Conservation (phyloP, 2,888 invertebrate genomes). For the Andrena chrysosceles region DNA sequence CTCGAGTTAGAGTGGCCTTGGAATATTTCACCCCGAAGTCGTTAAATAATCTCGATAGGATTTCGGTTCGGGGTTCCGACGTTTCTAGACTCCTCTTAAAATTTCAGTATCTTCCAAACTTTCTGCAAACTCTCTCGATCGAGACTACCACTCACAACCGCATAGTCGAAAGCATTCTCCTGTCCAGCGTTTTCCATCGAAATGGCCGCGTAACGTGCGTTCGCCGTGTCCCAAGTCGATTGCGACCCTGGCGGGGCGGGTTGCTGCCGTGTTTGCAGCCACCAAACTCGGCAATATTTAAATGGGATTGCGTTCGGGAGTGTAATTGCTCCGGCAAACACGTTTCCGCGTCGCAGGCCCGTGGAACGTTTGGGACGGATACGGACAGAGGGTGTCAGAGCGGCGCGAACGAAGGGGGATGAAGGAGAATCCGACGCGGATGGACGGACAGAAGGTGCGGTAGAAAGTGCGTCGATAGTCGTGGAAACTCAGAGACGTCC, state of each 20-base stretch:
- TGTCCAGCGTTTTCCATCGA: slow-evolving; percentile 38
- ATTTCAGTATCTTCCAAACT: no score
- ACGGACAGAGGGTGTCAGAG: slow-evolving; percentile 42
- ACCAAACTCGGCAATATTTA: slow-evolving; percentile 81
- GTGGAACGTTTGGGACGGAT: slow-evolving; percentile 41
- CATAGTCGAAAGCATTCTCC: slow-evolving; percentile 16
- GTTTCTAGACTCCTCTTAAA: no score
- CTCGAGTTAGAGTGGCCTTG: no score
- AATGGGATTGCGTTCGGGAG: slow-evolving; percentile 82
- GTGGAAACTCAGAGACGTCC: slow-evolving; percentile 1
- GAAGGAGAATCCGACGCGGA: slow-evolving; percentile 3
- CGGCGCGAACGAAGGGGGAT: slow-evolving; percentile 30
- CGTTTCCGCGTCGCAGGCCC: slow-evolving; percentile 64
- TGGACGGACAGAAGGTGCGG: neutral
- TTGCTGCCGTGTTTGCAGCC: slow-evolving; percentile 71
- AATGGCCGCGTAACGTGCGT: slow-evolving; percentile 50
- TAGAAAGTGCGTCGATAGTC: neutral
- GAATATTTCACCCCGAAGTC: no score
- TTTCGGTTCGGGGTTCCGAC: no score
- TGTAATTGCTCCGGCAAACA: slow-evolving; percentile 81
- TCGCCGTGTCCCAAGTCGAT: slow-evolving; percentile 47
- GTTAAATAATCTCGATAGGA: no score
- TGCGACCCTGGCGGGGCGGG: slow-evolving; percentile 55
- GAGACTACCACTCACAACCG: no score
- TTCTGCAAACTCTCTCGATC: no score